Conservation (phyloP, 2,888 invertebrate genomes). For the Sesia apiformis region DNA sequence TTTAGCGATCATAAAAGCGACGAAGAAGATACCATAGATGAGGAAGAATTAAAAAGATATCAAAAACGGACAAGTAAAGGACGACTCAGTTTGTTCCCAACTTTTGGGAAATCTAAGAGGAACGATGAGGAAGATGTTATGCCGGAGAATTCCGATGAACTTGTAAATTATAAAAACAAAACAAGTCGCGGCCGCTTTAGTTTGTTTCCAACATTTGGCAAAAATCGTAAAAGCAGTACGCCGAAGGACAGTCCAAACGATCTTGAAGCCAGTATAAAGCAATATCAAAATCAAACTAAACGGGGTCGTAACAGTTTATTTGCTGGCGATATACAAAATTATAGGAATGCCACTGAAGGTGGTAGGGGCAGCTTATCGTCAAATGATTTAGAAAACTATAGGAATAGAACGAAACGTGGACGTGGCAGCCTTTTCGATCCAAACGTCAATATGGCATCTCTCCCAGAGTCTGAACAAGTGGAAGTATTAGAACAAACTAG, state of each 20-base stretch:
- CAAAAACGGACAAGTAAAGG: conserved; percentile 58
- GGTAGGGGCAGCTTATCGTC: conserved; percentile 29
- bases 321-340: conserved; percentile 35
- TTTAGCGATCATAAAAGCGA: conserved; percentile 37
- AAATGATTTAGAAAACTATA: conserved; percentile 50
- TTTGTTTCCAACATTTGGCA: conserved; percentile 59
- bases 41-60: conserved; percentile 56
- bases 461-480: conserved; percentile 64
- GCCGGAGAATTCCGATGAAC: conserved; percentile 62
- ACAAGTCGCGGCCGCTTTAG: conserved; percentile 50
- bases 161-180: conserved; percentile 58
- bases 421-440: conserved; percentile 63
- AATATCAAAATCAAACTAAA: conserved; percentile 49
- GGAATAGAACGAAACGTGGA: conserved; percentile 51
- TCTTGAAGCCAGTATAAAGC: conserved; percentile 54
- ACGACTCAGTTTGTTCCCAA: conserved; percentile 54
- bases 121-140: conserved; percentile 48
- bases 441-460: conserved; percentile 47
- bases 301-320: conserved; percentile 40
- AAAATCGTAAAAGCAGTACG: conserved; percentile 48
- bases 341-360: conserved; percentile 24
- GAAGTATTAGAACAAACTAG: conserved; percentile 86
- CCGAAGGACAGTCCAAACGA: conserved; percentile 38
- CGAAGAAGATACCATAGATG: conserved; percentile 52
- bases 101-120: conserved; percentile 51